Percentiles rank a stretch among this genome's conserved stretches.
Conservation (phyloP, 2,888 invertebrate genomes). For the Apantesis nais region DNA sequence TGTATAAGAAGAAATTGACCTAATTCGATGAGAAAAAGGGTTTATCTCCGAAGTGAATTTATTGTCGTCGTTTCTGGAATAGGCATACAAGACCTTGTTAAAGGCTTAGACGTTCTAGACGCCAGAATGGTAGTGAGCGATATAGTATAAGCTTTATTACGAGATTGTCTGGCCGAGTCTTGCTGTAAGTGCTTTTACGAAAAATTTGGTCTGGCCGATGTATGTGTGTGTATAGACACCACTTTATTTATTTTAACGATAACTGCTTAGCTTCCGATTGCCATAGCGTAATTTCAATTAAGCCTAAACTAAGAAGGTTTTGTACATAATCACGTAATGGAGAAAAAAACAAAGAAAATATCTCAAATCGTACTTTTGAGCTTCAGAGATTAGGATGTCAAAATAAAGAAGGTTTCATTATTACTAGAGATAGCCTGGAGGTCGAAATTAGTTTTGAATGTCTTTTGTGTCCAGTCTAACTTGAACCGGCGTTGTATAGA, state of each 20-base stretch:
- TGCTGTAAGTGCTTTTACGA: not conserved
- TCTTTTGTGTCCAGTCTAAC: too few species aligned
- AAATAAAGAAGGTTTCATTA: too few species aligned
- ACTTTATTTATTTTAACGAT: not conserved
- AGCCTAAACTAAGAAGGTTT: too few species aligned
- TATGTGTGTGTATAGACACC: not conserved
- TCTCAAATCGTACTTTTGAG: not conserved
- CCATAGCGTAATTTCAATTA: not conserved
- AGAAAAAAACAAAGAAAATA: not conserved
- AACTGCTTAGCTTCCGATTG: not conserved
- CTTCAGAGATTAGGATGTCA: not conserved
- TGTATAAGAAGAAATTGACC: not conserved
- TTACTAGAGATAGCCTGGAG: too few species aligned
- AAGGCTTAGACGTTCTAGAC: not conserved
- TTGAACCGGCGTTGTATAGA: too few species aligned
- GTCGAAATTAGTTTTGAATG: too few species aligned
- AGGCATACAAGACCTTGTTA: conserved; percentile 10
- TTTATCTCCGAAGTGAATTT: conserved; percentile 5
- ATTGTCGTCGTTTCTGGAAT: conserved; percentile 7
- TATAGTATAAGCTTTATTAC: conserved; percentile 3
- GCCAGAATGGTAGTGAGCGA: not conserved
- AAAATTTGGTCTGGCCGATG: not conserved
- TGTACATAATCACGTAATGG: not conserved
- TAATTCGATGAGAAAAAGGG: not conserved
- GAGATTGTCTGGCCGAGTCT: not conserved